Base-by-base conservation (phyloP, 1,140 invertebrate species). In the Dreissena rostriformis region DNA sequence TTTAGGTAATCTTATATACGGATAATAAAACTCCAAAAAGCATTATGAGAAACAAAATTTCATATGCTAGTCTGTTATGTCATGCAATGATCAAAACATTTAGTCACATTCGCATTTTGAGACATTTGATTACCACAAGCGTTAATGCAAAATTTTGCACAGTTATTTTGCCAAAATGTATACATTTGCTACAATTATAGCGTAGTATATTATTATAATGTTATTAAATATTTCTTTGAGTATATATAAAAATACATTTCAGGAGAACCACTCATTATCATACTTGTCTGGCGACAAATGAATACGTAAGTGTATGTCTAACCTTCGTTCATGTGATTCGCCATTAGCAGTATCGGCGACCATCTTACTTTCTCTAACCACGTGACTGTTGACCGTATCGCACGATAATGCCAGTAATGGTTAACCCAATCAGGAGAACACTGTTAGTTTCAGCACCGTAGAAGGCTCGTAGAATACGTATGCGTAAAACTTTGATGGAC, bases 391-490 rank as follows among this genome's bases (percentile, higher is more conserved):
- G 4, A 39, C 39, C 24, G 15, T 26, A 7, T 2, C 24, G 49
- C 10, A 19, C 24, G 29, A 39, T 39, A 39, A 39, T 39, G 8
- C 0, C 0, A 2, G 6, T 7, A 7, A 24, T 0, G 10, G 29
- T 67, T 5, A 52, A 28, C 14, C 75, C 75, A 29, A 78, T 52
- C 24, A 77, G 15, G 39, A n/a, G 39, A 24, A 78, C 39, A 14
- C 51, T 19, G 7, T 49, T 61, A 22, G 12, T 29, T 66, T 65
- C 17, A 6, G 65, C n/a, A 14, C 24, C 63, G 5, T 65, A 39
- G 24, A 39, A 78, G n/a, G 75, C 75, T n/a, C n/a, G 22, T 28
- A 78, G 24, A 78, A 78, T 14, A 51, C 49, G 49, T 51, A 68
- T n/a, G 52, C 52, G 12, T 78, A 10, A 51, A 66, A 19, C 29